These are phyloP conservation scores for Pseudachorutes palmiensis DNA, from an alignment of 1,140 invertebrate species.

Conservation along the genomic window DNA sequence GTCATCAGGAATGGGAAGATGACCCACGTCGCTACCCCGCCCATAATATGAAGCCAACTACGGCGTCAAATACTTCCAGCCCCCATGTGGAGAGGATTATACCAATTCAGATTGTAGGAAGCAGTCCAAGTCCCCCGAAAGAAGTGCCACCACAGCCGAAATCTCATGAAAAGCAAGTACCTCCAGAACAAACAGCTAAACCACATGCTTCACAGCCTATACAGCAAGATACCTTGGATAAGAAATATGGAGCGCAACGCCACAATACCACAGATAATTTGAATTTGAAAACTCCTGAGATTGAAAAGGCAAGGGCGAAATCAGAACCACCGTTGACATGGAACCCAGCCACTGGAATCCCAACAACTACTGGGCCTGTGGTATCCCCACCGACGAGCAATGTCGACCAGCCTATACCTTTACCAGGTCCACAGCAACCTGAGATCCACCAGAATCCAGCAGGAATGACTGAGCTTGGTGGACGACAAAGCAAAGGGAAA, in stretches of 20 bases:
- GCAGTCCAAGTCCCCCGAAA: not conserved
- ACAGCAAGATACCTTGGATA: not conserved
- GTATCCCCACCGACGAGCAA: not conserved
- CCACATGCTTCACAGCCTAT: not conserved
- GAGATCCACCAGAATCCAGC: not conserved
- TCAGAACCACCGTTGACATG: not conserved
- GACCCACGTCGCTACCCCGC: not conserved
- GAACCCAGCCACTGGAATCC: not conserved
- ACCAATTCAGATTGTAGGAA: not conserved
- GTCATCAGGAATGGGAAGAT: not conserved
- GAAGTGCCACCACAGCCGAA: not conserved
- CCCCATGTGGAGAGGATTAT: not conserved
- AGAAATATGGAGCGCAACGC: not conserved
- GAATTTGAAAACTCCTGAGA: not conserved
- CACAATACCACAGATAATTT: constrained; percentile 9
- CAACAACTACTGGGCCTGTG: not conserved
- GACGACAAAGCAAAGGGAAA: not conserved
- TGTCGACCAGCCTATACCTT: no score
- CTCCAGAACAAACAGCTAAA: not conserved
- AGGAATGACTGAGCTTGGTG: not conserved
- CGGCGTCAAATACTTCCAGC: not conserved
- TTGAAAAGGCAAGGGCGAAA: not conserved
- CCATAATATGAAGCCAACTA: not conserved
- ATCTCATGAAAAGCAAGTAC: not conserved
- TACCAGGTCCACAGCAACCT: not conserved